Percentiles rank a stretch among this genome's conserved stretches.
Conservation (phyloP, 2,797 vertebrate species). For the Tragopan temminckii region DNA sequence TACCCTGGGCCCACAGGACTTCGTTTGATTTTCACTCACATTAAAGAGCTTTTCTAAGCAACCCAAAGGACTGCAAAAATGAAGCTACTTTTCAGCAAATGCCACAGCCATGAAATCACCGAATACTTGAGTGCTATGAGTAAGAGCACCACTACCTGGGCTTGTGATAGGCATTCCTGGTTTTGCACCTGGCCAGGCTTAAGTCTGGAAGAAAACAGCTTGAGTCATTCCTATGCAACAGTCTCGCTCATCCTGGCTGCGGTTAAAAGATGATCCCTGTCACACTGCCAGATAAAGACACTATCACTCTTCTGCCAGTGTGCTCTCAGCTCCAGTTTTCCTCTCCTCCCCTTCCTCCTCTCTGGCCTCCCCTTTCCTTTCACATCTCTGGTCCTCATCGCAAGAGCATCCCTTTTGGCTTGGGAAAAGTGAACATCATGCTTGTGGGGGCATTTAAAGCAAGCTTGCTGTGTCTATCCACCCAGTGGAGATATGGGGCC, state of each 20-base stretch:
- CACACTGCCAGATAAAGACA: neutral
- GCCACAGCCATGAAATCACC: neutral
- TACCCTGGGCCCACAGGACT: neutral
- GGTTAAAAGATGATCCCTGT: constrained; percentile 22
- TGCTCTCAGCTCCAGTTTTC: neutral
- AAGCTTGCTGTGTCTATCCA: neutral
- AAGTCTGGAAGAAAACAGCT: neutral
- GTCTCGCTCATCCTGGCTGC: neutral
- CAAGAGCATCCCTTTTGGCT: neutral
- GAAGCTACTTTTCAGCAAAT: neutral
- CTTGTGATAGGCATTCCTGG: neutral
- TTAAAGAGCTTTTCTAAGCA: constrained; percentile 14
- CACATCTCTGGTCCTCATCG: neutral
- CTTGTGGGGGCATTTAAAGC: neutral
- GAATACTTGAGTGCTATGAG: neutral
- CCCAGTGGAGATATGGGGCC: neutral
- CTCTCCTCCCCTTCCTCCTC: neutral
- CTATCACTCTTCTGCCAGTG: neutral
- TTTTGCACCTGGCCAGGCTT: neutral
- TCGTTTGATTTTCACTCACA: neutral
- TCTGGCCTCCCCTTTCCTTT: neutral
- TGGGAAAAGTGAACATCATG: neutral
- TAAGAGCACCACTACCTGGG: neutral
- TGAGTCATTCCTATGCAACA: neutral
- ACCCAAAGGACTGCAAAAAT: neutral